Evolutionary conservation across 2,113 vertebrate species (phyloP), one percentile per base, ranked within the genome.

Genomic region (Brachypteracias leptosomus): DNA sequence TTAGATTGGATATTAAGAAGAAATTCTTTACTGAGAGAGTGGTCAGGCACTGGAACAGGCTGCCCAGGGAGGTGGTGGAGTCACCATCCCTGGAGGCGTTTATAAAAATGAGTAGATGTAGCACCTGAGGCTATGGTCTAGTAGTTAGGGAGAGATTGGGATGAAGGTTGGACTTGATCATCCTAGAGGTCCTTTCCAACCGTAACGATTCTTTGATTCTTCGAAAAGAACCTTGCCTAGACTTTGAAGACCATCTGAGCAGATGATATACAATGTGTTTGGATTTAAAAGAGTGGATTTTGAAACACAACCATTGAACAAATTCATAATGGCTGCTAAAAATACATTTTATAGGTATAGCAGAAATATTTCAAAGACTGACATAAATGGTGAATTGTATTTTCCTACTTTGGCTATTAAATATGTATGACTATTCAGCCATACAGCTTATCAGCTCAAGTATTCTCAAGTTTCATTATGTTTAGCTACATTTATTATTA

Each of bases 381-480:
- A 65, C 44, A 44, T 61, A 68, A 72, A 57, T 31, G 16, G 35
- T 76, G 82, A 80, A 91, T 83, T 52, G 16, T 44, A 35, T 95
- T 91, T 95, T 82, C 71, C 47, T 54, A 67, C 49, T 93, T 94
- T 79, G 38, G 42, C 77, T 94, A 36, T 66, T 88, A 76, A 95
- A 96, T 94, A 91, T 89, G 44, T 85, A 88, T 82, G 74, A 78
- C 74, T 84, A 35, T 72, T 85, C 81, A 93, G 61, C 58, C 65
- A 13, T 55, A 49, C 7, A 80, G 55, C 31, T 77, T 92, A 90
- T 92, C 84, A 77, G 38, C 47, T 79, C 33, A 88, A 65, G 87
- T 90, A 89, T 89, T 75, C 57, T 81, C 51, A 85, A 49, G 31
- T 93, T 94, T 83, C 46, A 57, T 92, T 89, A 51, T 0, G 2